These are phyloP conservation scores for Poecile atricapillus DNA, from an alignment of 2,113 vertebrate species.

Conservation along the genomic window DNA sequence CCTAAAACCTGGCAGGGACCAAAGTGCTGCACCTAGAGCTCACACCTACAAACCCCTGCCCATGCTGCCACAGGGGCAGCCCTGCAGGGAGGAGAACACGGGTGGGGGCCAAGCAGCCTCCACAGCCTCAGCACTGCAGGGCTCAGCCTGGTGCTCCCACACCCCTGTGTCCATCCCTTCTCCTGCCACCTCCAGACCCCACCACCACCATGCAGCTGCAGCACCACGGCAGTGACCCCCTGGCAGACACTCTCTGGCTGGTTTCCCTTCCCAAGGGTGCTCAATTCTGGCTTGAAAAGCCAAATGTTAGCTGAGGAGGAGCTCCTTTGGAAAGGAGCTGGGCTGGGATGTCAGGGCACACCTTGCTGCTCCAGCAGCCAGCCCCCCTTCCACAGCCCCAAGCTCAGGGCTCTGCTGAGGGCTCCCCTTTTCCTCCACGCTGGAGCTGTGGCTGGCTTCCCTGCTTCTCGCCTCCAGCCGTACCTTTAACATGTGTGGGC, in stretches of 20 bases:
- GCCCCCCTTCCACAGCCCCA: background rate
- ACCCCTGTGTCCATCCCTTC: rapidly evolving
- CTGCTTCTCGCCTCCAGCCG: background rate
- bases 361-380: background rate
- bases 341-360: background rate
- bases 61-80: background rate
- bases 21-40: background rate
- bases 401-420: background rate
- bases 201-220: background rate
- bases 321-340: background rate
- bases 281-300: background rate
- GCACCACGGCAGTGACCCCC: rapidly evolving
- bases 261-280: background rate
- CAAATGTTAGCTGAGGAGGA: background rate
- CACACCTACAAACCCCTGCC: background rate
- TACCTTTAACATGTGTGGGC: slow-evolving; percentile 64
- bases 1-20: background rate
- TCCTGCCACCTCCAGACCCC: background rate
- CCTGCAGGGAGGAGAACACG: background rate
- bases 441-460: background rate
- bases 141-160: rapidly evolving
- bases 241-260: background rate
- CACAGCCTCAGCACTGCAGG: background rate
- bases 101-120: background rate
- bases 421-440: background rate